Conservation (phyloP, 2,797 vertebrate genomes). For the Protosalanx chinensis region DNA sequence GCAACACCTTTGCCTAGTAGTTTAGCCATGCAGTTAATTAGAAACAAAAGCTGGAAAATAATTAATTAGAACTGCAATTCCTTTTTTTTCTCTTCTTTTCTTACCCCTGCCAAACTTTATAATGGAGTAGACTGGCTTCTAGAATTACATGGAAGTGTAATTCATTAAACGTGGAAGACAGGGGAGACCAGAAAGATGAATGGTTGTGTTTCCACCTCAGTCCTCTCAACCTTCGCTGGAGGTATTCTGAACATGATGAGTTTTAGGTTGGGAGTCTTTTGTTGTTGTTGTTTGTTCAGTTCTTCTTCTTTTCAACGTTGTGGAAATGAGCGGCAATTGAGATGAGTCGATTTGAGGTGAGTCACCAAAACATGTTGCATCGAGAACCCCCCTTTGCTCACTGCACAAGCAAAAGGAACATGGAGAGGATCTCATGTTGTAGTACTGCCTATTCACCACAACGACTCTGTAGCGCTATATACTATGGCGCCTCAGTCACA, state of each 20-base stretch:
- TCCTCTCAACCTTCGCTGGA: constrained; percentile 20
- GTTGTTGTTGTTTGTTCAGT: not conserved
- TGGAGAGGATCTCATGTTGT: constrained; percentile 9
- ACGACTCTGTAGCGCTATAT: constrained; percentile 49
- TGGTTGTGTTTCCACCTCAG: constrained; percentile 55
- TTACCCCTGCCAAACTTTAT: constrained; percentile 64
- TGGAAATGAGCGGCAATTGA: too few relatives aligned
- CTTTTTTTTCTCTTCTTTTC: constrained; percentile 34
- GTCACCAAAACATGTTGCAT: not conserved
- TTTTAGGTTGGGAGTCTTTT: constrained; percentile 13
- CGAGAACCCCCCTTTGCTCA: not conserved
- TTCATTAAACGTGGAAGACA: constrained; percentile 57
- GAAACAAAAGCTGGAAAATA: constrained; percentile 79
- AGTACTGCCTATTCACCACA: constrained; percentile 25
- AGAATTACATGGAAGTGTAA: constrained; percentile 62
- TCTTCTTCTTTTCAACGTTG: too few relatives aligned
- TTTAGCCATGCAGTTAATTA: constrained; percentile 79
- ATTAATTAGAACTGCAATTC: constrained; percentile 71
- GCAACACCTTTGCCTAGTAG: constrained; percentile 52
- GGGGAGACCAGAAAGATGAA: constrained; percentile 60
- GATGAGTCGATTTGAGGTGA: too few relatives aligned
- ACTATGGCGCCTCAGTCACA: constrained; percentile 5
- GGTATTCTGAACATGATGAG: constrained; percentile 22
- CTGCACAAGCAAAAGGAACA: not conserved
- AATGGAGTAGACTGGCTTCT: constrained; percentile 65